Percentiles rank a stretch among this genome's conserved stretches.
These are phyloP conservation scores for Lycaena phlaeas DNA, from an alignment of 2,888 invertebrate genomes.

Conservation along the genomic window DNA sequence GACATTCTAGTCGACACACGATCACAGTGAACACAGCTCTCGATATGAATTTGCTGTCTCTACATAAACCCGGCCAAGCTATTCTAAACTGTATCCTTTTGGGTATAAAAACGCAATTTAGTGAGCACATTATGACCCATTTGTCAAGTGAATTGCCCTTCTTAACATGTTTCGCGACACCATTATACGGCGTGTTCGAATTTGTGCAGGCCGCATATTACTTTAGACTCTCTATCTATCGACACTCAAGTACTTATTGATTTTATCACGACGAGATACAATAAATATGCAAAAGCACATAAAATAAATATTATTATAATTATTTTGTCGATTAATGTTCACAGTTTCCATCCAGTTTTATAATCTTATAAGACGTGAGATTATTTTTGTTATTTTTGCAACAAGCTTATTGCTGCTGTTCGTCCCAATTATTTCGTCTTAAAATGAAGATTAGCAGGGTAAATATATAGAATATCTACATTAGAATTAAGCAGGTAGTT, in stretches of 20 bases:
- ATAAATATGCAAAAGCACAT: too few relatives aligned
- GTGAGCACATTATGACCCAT: slow-evolving; percentile 1
- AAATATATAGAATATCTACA: too few relatives aligned
- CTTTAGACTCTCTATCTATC: background rate
- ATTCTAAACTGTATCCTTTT: background rate
- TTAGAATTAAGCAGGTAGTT: too few relatives aligned
- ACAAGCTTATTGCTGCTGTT: too few relatives aligned
- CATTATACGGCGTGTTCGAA: slow-evolving; percentile 7
- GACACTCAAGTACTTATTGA: background rate
- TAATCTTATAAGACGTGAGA: too few relatives aligned
- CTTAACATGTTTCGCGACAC: slow-evolving; percentile 12
- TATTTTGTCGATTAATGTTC: too few relatives aligned
- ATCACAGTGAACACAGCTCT: slow-evolving; percentile 3
- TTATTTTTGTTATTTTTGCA: too few relatives aligned
- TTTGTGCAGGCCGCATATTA: slow-evolving; percentile 8
- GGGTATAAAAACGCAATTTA: background rate
- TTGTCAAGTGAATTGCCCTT: slow-evolving; percentile 12
- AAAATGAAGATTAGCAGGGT: too few relatives aligned
- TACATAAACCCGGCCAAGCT: background rate
- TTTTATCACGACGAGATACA: background rate
- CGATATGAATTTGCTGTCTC: slow-evolving; percentile 9
- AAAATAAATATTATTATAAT: too few relatives aligned
- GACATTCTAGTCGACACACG: slow-evolving; percentile 9
- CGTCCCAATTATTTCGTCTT: too few relatives aligned
- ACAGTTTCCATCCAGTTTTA: too few relatives aligned